Conservation (phyloP, 2,113 vertebrate species). For the Salvator merianae region DNA sequence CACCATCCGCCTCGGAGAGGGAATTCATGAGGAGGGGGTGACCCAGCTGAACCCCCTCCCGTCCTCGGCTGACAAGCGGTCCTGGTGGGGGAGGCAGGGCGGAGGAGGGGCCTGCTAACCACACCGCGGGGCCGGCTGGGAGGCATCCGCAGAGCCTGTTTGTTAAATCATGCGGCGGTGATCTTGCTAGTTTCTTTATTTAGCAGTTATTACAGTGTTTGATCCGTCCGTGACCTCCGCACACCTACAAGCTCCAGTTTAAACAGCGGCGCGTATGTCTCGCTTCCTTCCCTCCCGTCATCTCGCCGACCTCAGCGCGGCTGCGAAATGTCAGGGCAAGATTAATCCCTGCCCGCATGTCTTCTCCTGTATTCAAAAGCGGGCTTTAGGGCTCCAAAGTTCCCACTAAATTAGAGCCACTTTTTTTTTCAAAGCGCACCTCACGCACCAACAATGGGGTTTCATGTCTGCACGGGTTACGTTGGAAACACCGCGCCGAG, state of each 20-base stretch:
- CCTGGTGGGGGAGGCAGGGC: background rate
- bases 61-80: background rate
- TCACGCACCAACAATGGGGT: background rate
- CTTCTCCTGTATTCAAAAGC: background rate
- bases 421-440: background rate
- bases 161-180: background rate
- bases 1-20: no score
- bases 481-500: background rate
- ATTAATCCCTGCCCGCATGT: background rate
- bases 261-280: background rate
- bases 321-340: slow-evolving; percentile 6
- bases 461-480: background rate
- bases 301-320: background rate
- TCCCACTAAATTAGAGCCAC: background rate
- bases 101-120: background rate
- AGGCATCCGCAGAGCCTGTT: background rate
- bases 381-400: slow-evolving; percentile 4
- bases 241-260: background rate
- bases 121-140: no score
- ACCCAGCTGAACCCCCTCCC: background rate
- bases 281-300: background rate
- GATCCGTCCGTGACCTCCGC: background rate
- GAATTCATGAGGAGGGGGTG: background rate
- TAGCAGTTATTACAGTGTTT: background rate
- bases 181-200: background rate